phyloP scores from a whole-genome alignment of 2,113 vertebrate genomes.

The Odocoileus virginianus region DNA sequence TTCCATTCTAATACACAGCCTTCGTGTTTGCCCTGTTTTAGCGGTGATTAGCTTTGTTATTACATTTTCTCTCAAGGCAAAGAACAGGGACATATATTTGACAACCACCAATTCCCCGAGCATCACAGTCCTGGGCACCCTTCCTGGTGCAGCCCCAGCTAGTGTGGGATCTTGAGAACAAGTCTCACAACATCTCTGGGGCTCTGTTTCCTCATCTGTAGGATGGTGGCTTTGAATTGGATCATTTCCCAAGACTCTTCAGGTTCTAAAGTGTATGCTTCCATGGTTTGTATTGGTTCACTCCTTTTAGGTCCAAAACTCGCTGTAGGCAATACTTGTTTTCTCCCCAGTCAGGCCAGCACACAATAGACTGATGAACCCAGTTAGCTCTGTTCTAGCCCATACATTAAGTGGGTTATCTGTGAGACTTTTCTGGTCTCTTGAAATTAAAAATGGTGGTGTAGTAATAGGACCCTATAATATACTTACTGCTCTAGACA shows the following conservation, averaged over 20 bases:
- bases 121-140: neutral
- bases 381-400: neutral
- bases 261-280: neutral
- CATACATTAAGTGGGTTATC: neutral
- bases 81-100: neutral
- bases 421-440: neutral
- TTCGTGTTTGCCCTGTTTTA: neutral
- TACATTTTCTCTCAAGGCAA: neutral
- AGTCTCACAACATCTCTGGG: neutral
- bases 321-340: neutral
- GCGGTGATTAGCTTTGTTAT: neutral
- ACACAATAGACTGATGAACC: neutral
- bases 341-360: neutral
- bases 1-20: neutral
- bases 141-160: neutral
- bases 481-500: neutral
- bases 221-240: neutral
- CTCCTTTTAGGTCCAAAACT: neutral
- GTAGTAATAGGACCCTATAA: neutral
- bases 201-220: neutral
- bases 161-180: neutral
- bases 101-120: neutral
- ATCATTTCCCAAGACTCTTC: neutral
- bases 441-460: neutral
- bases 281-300: neutral